These are phyloP conservation scores for Saguinus midas DNA, from an alignment of 2,113 vertebrate genomes.

Conservation along the genomic window DNA sequence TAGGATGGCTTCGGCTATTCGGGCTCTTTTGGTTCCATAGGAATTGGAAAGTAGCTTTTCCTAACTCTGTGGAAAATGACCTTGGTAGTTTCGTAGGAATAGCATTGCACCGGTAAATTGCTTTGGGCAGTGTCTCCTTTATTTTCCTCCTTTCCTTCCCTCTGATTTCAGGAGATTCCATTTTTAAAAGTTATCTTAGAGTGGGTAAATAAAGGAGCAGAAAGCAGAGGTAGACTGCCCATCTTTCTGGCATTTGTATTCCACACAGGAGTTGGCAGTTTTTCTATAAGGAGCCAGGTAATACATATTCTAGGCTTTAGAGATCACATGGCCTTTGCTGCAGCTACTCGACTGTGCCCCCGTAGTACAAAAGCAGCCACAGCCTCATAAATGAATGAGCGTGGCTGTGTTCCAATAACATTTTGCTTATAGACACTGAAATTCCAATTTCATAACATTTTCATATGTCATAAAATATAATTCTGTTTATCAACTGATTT, in stretches of 20 bases:
- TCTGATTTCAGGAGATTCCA: not conserved
- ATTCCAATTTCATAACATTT: constrained; percentile 46
- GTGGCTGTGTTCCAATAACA: constrained; percentile 1
- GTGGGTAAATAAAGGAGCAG: not conserved
- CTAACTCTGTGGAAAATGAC: too few relatives aligned
- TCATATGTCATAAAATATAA: not conserved
- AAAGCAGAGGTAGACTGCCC: not conserved
- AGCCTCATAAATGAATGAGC: not conserved
- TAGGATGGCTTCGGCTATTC: too few relatives aligned
- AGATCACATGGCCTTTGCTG: not conserved
- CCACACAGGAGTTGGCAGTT: not conserved
- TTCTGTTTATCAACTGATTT: not conserved
- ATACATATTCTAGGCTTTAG: not conserved
- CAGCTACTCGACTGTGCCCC: not conserved
- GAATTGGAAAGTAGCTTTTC: too few relatives aligned
- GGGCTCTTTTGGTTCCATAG: too few relatives aligned
- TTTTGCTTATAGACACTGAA: not conserved
- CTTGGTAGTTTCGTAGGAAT: too few relatives aligned
- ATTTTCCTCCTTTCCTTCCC: not conserved
- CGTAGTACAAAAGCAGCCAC: not conserved
- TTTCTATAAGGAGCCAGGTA: not conserved
- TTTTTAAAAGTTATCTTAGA: not conserved
- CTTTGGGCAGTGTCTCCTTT: not conserved
- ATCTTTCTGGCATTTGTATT: not conserved
- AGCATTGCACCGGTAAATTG: too few relatives aligned